Conservation (phyloP, 1,140 invertebrate species). For the Plodia interpunctella region DNA sequence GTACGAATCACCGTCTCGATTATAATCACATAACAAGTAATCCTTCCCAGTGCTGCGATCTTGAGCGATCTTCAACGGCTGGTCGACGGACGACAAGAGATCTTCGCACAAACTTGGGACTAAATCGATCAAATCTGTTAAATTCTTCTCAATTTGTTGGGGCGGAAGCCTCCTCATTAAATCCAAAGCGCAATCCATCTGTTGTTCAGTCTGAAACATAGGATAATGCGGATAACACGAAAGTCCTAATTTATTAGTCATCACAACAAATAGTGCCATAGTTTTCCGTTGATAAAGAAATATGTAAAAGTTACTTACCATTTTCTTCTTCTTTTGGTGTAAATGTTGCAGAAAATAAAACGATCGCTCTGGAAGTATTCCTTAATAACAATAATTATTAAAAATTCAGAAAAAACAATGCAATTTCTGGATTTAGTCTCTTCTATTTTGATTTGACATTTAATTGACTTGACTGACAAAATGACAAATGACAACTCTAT, state of each 20-base stretch:
- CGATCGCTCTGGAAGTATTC: too few relatives aligned
- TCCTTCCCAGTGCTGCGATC: slow-evolving; percentile 97
- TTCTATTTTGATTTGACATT: slow-evolving; percentile 10
- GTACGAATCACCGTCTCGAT: slow-evolving; percentile 98
- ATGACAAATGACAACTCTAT: too few relatives aligned
- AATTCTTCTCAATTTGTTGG: slow-evolving; percentile 99
- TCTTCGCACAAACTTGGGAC: slow-evolving; percentile 97
- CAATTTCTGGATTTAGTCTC: too few relatives aligned
- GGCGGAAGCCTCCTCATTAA: slow-evolving; percentile 98
- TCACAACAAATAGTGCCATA: slow-evolving; percentile 49
- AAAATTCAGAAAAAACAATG: neutral
- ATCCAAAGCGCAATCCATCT: slow-evolving; percentile 99
- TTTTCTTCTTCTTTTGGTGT: neutral
- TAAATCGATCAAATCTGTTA: slow-evolving; percentile 97
- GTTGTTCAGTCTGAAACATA: slow-evolving; percentile 92
- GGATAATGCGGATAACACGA: slow-evolving; percentile 27
- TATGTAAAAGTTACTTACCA: slow-evolving; percentile 28
- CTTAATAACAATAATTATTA: neutral
- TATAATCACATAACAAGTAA: slow-evolving; percentile 99
- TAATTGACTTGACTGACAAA: too few relatives aligned
- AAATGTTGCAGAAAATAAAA: too few relatives aligned
- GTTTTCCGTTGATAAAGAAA: neutral
- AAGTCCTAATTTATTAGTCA: slow-evolving; percentile 62
- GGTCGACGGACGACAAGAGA: slow-evolving; percentile 97
- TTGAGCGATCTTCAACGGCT: slow-evolving; percentile 97